Evolutionary conservation across 1,140 invertebrate genomes (phyloP).

Genomic region (Hylyphantes graminicola): DNA sequence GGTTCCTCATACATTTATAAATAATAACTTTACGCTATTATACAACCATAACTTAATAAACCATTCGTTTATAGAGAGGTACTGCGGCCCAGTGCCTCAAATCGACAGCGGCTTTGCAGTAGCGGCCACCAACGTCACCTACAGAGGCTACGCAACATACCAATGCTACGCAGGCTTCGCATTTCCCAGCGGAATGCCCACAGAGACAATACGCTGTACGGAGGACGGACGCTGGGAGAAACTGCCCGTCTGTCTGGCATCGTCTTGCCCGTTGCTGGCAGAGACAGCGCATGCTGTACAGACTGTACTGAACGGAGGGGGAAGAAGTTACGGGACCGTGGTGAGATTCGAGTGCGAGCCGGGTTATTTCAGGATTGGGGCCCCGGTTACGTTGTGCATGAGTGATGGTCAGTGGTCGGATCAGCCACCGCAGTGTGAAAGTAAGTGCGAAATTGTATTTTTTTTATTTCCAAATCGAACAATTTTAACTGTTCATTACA

Average conservation of each 20-base stretch:
- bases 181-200: constrained; percentile 86
- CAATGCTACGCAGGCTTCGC: constrained; percentile 97
- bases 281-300: constrained; percentile 90
- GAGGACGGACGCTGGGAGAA: constrained; percentile 91
- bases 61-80: constrained; percentile 78
- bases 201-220: constrained; percentile 89
- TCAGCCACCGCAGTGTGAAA: constrained; percentile 86
- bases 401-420: constrained; percentile 97
- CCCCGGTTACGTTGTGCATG: constrained; percentile 92
- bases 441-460: constrained; percentile 70
- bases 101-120: constrained; percentile 98
- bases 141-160: constrained; percentile 90
- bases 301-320: constrained; percentile 90
- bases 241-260: constrained; percentile 89
- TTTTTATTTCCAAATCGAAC: no score
- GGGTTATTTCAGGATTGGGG: constrained; percentile 88
- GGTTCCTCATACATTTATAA: no score
- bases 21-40: no score
- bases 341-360: constrained; percentile 93
- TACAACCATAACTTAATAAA: not conserved
- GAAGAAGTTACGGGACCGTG: constrained; percentile 94
- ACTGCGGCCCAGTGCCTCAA: constrained; percentile 96
- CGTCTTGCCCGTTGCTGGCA: constrained; percentile 89
- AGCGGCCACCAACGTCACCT: constrained; percentile 94
- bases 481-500: no score